Base-by-base conservation (phyloP, 1,140 invertebrate species). In the Chionoecetes opilio region DNA sequence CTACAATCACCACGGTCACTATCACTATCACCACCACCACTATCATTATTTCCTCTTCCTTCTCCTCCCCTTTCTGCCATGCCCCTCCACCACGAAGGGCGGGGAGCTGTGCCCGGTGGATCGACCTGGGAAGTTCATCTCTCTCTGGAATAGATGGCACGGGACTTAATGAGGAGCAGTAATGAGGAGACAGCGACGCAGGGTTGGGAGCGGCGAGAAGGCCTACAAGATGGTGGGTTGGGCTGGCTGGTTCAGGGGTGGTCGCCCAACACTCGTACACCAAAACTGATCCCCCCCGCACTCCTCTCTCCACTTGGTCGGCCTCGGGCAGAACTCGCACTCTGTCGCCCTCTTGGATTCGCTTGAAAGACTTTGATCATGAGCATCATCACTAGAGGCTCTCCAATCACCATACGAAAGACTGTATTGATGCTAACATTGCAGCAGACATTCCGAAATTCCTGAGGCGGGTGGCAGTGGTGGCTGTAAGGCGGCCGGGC, bases 401-500 rank as follows among this genome's bases (percentile, higher is more conserved):
- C 32, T 82, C 31, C 32, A 92, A 32, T 35, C 35, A 35, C 34
- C 90, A 93, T 82, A 46, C 41, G 32, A 53, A 17, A 89, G 53
- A 94, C 86, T 53, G 88, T 92, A 32, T 34, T 46, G 90, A 88
- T 53, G 84, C 89, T 63, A 88, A 91, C 85, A 87, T 82, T 92
- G 90, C 38, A 32, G 82, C 94, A 95, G 95, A 94, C 95, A 93
- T 94, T 93, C 91, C 91, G 63, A 95, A 94, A 96, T 95, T 93
- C 94, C 89, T 87, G 82, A 95, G 75, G 95, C 53, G 92, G 94
- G 87, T 91, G 92, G 90, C 96, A 91, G 91, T 95, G 94, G 94
- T 87, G 94, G 94, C 87, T 82, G 94, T 93, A 82, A 86, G 94
- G 85, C 90, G 91, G 93, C 84, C 63, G 94, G 89, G 92, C 92